Conservation (phyloP, 2,888 invertebrate species). For the Nephrocerus scutellatus region DNA sequence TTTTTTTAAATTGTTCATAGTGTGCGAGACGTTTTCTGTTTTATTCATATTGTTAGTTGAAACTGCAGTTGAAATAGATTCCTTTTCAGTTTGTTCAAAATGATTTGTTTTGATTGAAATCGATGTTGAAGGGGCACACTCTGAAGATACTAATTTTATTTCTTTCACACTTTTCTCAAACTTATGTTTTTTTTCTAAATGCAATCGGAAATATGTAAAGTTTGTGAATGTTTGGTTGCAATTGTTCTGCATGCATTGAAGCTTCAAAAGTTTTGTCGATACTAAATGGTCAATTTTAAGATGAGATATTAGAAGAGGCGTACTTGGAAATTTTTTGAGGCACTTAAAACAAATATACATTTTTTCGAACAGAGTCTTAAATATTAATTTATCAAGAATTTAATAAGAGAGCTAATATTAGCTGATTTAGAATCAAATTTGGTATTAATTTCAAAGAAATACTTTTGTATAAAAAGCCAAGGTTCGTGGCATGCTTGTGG, state of each 20-base stretch:
- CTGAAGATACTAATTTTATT: neutral
- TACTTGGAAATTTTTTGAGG: slow-evolving; percentile 7
- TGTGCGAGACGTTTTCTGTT: too few relatives aligned
- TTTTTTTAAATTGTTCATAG: too few relatives aligned
- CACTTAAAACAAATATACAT: slow-evolving; percentile 16
- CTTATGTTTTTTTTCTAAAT: slow-evolving; percentile 15
- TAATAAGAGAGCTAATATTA: slow-evolving; percentile 10
- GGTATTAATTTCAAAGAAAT: slow-evolving; percentile 11
- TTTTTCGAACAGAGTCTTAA: neutral
- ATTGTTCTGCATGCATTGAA: slow-evolving; percentile 14
- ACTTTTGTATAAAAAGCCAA: slow-evolving; percentile 14
- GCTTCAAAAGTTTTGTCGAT: slow-evolving; percentile 7
- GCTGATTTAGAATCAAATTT: slow-evolving; percentile 11
- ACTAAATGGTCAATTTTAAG: slow-evolving; percentile 14
- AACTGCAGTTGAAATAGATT: neutral
- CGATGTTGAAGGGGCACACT: neutral
- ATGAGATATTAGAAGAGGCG: slow-evolving; percentile 9
- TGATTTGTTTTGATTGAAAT: too few relatives aligned
- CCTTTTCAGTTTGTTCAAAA: neutral
- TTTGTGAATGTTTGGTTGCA: slow-evolving; percentile 16
- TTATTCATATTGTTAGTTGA: neutral
- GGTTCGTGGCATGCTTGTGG: slow-evolving; percentile 6
- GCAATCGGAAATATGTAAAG: slow-evolving; percentile 13
- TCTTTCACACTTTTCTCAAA: neutral
- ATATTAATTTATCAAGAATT: slow-evolving; percentile 2